Percentiles rank a stretch among this genome's conserved stretches.
Conservation (phyloP, 2,797 vertebrate genomes). For the Sylvia borin region DNA sequence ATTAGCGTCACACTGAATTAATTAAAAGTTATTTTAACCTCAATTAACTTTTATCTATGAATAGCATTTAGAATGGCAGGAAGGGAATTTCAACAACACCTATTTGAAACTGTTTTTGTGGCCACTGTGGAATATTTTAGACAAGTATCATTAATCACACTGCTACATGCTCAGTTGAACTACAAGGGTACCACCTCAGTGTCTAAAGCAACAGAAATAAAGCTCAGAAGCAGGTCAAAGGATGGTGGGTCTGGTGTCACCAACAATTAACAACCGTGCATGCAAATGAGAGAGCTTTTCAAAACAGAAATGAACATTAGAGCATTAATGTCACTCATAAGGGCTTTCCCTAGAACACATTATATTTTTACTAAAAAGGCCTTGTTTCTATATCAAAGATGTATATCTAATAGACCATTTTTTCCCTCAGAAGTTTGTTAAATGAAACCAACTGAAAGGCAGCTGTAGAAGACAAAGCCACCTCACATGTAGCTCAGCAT, state of each 20-base stretch:
- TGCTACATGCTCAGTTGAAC: not conserved
- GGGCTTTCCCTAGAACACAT: not conserved
- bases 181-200: not conserved
- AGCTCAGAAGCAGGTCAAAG: not conserved
- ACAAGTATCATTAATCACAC: conserved; percentile 37
- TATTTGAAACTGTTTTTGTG: conserved; percentile 13
- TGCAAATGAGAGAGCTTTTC: not conserved
- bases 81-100: not conserved
- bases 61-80: not conserved
- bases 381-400: not conserved
- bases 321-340: not conserved
- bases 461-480: not conserved
- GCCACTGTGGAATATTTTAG: conserved; percentile 1
- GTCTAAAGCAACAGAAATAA: not conserved
- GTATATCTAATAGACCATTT: not conserved
- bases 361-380: not conserved
- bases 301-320: not conserved
- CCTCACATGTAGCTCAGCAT: not conserved
- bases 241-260: not conserved
- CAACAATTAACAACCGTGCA: not conserved
- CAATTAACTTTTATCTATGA: conserved; percentile 23
- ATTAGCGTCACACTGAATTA: not conserved
- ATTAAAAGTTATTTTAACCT: conserved; percentile 35
- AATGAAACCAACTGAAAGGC: not conserved
- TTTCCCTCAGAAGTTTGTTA: not conserved